phyloP scores from a whole-genome alignment of 2,888 invertebrate genomes.

The Meta bourneti region DNA sequence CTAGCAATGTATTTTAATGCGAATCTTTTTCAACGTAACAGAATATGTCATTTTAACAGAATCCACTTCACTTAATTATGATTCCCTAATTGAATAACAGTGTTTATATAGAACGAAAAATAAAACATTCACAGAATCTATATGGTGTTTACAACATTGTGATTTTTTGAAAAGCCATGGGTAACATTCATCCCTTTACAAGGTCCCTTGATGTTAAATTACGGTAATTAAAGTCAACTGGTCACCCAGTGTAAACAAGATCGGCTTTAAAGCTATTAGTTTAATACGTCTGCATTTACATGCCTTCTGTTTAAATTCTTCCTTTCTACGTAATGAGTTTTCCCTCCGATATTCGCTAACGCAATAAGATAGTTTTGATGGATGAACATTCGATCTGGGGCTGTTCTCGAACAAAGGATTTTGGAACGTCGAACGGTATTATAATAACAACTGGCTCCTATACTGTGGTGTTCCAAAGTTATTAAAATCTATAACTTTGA shows the following conservation, averaged over 20 bases:
- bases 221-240: not conserved
- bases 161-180: too few relatives aligned
- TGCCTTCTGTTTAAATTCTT: not conserved
- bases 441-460: not conserved
- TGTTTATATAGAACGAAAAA: too few relatives aligned
- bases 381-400: not conserved
- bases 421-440: not conserved
- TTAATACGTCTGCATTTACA: not conserved
- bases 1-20: too few relatives aligned
- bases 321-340: not conserved
- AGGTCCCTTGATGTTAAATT: not conserved
- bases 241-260: not conserved
- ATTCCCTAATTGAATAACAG: too few relatives aligned
- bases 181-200: too few relatives aligned
- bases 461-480: not conserved
- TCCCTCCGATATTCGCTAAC: not conserved
- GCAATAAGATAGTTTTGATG: not conserved
- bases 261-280: not conserved
- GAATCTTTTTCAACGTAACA: too few relatives aligned
- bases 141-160: too few relatives aligned
- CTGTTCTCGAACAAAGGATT: not conserved
- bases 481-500: not conserved
- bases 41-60: too few relatives aligned
- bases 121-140: too few relatives aligned
- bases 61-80: too few relatives aligned